phyloP scores from a whole-genome alignment of 92 coral and sea anemone genomes.

The Micromussa lordhowensis region DNA sequence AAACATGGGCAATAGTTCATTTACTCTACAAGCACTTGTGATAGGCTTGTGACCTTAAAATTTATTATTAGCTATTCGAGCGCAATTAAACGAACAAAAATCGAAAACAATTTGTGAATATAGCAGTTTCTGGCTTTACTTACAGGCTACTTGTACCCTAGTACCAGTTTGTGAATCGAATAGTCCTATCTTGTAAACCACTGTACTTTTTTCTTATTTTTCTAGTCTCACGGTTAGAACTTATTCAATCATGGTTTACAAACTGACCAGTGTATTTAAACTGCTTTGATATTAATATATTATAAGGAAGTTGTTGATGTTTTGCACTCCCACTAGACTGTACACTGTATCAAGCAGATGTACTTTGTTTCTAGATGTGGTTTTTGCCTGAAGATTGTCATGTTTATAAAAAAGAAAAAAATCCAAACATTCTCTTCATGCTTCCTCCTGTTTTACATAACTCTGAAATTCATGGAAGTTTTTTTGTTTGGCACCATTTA shows the following conservation, averaged over 20 bases:
- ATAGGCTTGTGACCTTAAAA: constrained; percentile 1
- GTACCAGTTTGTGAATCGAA: neutral
- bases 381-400: neutral
- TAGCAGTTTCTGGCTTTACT: neutral
- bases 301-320: neutral
- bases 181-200: neutral
- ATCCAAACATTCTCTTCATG: neutral
- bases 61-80: neutral
- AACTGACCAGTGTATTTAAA: neutral
- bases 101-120: neutral
- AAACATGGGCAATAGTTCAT: neutral
- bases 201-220: neutral
- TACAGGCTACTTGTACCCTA: neutral
- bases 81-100: neutral
- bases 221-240: neutral
- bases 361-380: neutral
- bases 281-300: neutral
- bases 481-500: neutral
- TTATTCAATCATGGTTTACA: neutral
- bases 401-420: neutral
- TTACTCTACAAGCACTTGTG: neutral
- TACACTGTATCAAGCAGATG: neutral
- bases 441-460: constrained; percentile 1
- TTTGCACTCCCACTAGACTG: neutral
- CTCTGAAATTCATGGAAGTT: neutral